phyloP scores from a whole-genome alignment of 2,113 vertebrate species.

The Erpornis zantholeuca region DNA sequence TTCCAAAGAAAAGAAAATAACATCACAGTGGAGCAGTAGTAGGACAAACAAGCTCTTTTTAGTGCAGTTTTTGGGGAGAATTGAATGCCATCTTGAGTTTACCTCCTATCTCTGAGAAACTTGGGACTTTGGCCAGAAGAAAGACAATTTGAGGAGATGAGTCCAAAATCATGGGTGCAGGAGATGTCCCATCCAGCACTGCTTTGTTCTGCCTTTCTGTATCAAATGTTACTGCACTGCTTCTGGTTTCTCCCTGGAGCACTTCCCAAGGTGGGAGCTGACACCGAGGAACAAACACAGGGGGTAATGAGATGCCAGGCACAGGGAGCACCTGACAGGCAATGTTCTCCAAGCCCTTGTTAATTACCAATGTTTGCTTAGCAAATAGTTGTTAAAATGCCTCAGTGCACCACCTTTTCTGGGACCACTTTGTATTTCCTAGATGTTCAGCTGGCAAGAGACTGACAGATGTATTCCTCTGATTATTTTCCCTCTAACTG shows the following conservation, averaged over 20 bases:
- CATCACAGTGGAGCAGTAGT: background rate
- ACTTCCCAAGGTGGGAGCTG: background rate
- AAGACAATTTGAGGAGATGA: background rate
- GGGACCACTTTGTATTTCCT: background rate
- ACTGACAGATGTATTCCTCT: background rate
- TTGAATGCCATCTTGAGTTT: background rate
- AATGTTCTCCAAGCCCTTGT: background rate
- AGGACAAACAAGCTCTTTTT: background rate
- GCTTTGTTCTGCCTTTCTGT: background rate
- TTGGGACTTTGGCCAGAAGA: background rate
- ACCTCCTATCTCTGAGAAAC: background rate
- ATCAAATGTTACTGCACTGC: background rate
- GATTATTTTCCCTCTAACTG: background rate
- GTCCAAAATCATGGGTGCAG: background rate
- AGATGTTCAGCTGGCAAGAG: background rate
- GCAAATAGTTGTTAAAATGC: constrained; percentile 13
- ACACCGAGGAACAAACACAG: fast-evolving
- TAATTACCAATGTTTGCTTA: constrained; percentile 22
- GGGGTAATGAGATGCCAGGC: background rate
- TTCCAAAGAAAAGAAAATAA: background rate
- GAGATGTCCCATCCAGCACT: background rate
- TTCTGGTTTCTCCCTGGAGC: background rate
- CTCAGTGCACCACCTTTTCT: background rate
- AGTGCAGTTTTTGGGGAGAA: background rate
- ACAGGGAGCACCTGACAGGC: background rate